Evolutionary conservation across 2,113 vertebrate species (phyloP).

Genomic region (Leptobrachium ailaonicum): DNA sequence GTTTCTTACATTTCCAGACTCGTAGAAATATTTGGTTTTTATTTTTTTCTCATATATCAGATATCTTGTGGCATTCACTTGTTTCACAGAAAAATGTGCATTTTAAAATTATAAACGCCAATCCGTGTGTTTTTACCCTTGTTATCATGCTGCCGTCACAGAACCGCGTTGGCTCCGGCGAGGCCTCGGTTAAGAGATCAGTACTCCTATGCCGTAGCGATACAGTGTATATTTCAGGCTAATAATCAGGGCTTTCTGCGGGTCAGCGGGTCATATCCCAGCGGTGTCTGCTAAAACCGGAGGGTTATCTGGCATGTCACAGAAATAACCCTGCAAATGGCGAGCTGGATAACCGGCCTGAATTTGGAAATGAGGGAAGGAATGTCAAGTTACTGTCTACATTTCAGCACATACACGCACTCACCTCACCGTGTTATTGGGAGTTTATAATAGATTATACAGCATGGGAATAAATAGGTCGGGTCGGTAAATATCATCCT

Average conservation of each 20-base stretch:
- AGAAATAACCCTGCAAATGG: slow-evolving; percentile 66
- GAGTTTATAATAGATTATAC: slow-evolving; percentile 51
- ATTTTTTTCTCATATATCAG: too few species aligned
- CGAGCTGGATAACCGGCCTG: slow-evolving; percentile 65
- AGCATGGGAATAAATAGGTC: slow-evolving; percentile 1
- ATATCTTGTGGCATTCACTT: too few species aligned
- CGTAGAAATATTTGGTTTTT: too few species aligned
- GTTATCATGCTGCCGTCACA: too few species aligned
- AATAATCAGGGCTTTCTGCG: slow-evolving; percentile 66
- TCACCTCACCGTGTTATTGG: slow-evolving; percentile 51
- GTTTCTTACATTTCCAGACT: too few species aligned
- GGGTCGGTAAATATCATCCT: too few species aligned
- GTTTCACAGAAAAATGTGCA: too few species aligned
- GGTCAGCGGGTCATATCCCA: slow-evolving; percentile 74
- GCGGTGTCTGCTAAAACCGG: slow-evolving; percentile 64
- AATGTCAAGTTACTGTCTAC: slow-evolving; percentile 48
- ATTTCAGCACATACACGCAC: slow-evolving; percentile 36
- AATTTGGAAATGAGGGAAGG: slow-evolving; percentile 65
- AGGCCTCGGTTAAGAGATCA: background rate
- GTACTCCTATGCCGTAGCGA: slow-evolving; percentile 20
- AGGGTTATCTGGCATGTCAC: slow-evolving; percentile 71
- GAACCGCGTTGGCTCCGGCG: background rate
- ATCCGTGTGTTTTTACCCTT: too few species aligned
- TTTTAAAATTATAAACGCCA: too few species aligned
- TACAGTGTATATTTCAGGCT: slow-evolving; percentile 64